Conservation (phyloP, 2,888 invertebrate genomes). For the Lasioglossum malachurum region DNA sequence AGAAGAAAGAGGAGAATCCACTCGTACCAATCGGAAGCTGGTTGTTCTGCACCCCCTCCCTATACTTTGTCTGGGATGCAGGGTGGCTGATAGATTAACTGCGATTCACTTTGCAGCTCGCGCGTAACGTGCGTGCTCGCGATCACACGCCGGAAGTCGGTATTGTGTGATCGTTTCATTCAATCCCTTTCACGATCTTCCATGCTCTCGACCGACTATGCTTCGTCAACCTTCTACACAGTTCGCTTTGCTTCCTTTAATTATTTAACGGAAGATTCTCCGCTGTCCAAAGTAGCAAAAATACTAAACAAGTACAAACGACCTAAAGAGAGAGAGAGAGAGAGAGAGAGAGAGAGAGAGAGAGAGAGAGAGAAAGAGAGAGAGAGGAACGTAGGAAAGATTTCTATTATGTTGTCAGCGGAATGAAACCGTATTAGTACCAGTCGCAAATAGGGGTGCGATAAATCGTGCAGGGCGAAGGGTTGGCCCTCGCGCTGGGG, state of each 20-base stretch:
- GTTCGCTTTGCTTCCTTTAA: background rate
- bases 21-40: conserved; percentile 82
- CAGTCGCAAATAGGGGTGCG: conserved; percentile 55
- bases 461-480: conserved; percentile 60
- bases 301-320: background rate
- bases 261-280: background rate
- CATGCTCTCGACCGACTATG: conserved; percentile 22
- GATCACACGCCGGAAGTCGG: conserved; percentile 72
- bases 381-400: conserved; percentile 8
- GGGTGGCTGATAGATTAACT: conserved; percentile 75
- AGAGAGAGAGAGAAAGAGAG: background rate
- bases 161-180: conserved; percentile 65
- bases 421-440: conserved; percentile 41
- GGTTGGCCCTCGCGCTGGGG: conserved; percentile 36
- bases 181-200: conserved; percentile 65
- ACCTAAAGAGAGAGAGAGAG: background rate
- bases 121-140: conserved; percentile 47
- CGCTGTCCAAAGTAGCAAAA: background rate
- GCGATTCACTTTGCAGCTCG: conserved; percentile 72
- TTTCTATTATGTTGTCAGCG: conserved; percentile 52
- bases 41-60: conserved; percentile 73
- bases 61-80: conserved; percentile 51
- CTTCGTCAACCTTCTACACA: background rate
- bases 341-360: background rate
- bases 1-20: conserved; percentile 61